phyloP scores from a whole-genome alignment of 1,140 invertebrate genomes.

The Drosophila suzukii region DNA sequence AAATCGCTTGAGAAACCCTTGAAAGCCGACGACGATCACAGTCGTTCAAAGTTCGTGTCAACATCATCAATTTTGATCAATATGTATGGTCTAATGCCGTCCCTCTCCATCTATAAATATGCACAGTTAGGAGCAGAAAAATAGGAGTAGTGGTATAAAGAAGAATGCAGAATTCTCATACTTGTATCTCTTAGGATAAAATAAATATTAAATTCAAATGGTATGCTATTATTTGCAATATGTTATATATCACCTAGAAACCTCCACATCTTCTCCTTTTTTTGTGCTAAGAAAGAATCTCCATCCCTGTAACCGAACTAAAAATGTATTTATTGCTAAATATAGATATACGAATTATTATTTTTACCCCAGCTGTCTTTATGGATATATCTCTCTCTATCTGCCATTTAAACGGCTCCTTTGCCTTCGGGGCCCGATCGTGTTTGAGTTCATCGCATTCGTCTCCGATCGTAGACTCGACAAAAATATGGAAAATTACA shows the following conservation, averaged over 20 bases:
- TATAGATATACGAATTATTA: too few species aligned
- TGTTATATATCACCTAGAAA: too few species aligned
- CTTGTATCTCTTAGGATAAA: too few species aligned
- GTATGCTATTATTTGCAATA: too few species aligned
- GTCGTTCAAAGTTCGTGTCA: conserved; percentile 82
- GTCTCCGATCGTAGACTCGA: conserved; percentile 50
- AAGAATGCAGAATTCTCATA: neutral
- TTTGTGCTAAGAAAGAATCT: too few species aligned
- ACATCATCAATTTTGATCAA: conserved; percentile 83
- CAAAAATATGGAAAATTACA: conserved; percentile 81
- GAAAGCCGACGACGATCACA: conserved; percentile 47
- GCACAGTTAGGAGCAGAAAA: neutral
- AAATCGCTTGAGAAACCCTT: conserved; percentile 71
- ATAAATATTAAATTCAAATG: too few species aligned
- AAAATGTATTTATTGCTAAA: too few species aligned
- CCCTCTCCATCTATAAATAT: conserved; percentile 10
- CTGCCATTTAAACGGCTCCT: conserved; percentile 53
- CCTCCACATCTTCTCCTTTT: too few species aligned
- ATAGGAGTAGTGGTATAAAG: neutral
- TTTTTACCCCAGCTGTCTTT: neutral
- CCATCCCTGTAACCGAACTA: too few species aligned
- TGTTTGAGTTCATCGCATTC: conserved; percentile 57
- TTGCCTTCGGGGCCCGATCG: conserved; percentile 53
- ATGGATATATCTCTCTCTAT: conserved; percentile 20
- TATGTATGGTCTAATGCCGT: conserved; percentile 66